These are phyloP conservation scores for Callaeas wilsoni DNA, from an alignment of 2,113 vertebrate species.

Conservation along the genomic window DNA sequence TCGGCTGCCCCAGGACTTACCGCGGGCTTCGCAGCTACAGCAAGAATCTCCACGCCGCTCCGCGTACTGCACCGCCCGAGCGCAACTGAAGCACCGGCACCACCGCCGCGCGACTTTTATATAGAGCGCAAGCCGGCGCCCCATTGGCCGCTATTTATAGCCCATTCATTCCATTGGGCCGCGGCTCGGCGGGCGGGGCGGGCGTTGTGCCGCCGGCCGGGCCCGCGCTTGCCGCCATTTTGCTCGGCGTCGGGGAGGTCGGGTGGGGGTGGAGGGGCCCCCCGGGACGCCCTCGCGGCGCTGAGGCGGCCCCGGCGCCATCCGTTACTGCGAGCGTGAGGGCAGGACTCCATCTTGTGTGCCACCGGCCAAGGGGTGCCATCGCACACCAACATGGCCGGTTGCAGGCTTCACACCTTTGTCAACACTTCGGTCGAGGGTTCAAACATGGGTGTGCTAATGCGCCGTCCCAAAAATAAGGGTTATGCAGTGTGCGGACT, in stretches of 20 bases:
- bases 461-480: rapidly evolving
- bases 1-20: constrained; percentile 32
- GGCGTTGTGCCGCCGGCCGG: background rate
- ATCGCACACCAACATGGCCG: rapidly evolving
- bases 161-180: constrained; percentile 88
- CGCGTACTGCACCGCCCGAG: rapidly evolving
- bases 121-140: constrained; percentile 20
- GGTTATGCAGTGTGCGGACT: rapidly evolving
- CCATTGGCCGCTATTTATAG: constrained; percentile 85
- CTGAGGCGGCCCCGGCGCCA: rapidly evolving
- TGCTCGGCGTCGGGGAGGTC: background rate
- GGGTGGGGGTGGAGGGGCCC: rapidly evolving
- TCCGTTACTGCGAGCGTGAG: rapidly evolving
- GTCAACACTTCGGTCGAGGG: background rate
- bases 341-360: rapidly evolving
- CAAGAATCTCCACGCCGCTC: background rate
- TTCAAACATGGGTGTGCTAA: rapidly evolving
- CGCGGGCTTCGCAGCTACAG: background rate
- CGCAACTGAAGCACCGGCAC: rapidly evolving
- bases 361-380: rapidly evolving
- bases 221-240: background rate
- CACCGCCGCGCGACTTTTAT: constrained; percentile 71
- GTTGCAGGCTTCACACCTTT: background rate
- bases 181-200: background rate
- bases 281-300: rapidly evolving